Conservation (phyloP, 2,888 invertebrate species). For the Cosmorhoe ocellata region DNA sequence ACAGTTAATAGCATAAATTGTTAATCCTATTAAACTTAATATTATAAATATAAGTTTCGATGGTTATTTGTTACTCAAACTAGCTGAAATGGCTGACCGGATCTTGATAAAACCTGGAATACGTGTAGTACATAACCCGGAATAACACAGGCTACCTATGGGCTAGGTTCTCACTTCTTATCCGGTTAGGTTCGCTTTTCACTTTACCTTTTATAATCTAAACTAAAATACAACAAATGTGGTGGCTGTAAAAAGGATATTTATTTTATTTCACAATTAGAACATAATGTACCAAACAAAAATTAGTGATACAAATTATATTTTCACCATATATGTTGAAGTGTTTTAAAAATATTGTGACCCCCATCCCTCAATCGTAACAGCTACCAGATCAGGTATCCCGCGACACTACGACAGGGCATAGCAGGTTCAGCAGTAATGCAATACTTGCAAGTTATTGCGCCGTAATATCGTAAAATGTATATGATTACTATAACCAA, state of each 20-base stretch:
- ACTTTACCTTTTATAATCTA: too few species aligned
- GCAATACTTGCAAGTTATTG: constrained; percentile 50
- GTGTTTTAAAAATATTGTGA: constrained; percentile 51
- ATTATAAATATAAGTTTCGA: too few species aligned
- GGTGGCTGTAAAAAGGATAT: constrained; percentile 74
- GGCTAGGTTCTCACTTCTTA: too few species aligned
- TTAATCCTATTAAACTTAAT: too few species aligned
- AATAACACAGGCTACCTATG: too few species aligned
- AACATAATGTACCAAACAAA: constrained; percentile 70
- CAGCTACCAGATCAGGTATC: constrained; percentile 37
- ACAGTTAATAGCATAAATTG: too few species aligned
- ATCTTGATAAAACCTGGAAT: too few species aligned
- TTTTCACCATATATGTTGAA: constrained; percentile 39
- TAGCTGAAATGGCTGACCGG: too few species aligned
- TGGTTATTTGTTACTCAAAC: too few species aligned
- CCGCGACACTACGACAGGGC: constrained; percentile 11
- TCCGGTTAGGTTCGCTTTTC: too few species aligned
- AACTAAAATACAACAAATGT: too few species aligned
- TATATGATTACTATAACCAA: constrained; percentile 59
- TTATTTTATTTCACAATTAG: constrained; percentile 79
- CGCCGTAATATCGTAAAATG: constrained; percentile 45
- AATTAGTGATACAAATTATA: constrained; percentile 63
- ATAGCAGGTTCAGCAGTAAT: constrained; percentile 37
- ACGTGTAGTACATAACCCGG: too few species aligned
- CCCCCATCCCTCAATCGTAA: constrained; percentile 52